These are phyloP conservation scores for Mesembrinibis cayennensis DNA, from an alignment of 2,113 vertebrate genomes.

Conservation along the genomic window DNA sequence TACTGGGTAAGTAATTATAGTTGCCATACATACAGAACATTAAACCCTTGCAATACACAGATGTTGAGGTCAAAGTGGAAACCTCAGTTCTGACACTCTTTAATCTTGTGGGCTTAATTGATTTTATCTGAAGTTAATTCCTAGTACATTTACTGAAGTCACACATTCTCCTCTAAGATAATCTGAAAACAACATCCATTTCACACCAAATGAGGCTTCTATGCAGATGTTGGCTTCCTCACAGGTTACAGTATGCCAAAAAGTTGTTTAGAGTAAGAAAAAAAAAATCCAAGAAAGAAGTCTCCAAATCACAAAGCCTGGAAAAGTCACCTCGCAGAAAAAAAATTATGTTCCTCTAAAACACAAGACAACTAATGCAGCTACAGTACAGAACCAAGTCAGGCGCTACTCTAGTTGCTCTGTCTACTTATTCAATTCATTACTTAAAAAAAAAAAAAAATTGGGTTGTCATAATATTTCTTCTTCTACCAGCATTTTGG, in stretches of 20 bases:
- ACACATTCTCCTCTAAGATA: background rate
- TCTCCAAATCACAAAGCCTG: background rate
- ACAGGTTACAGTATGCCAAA: background rate
- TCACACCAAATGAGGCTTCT: background rate
- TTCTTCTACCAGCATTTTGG: background rate
- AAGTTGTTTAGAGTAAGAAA: background rate
- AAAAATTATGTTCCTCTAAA: background rate
- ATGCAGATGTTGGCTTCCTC: background rate
- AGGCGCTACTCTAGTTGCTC: background rate
- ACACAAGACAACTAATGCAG: background rate
- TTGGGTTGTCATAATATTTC: background rate
- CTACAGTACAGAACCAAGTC: background rate
- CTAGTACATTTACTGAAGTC: background rate
- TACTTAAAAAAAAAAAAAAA: background rate
- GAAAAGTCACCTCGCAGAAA: background rate
- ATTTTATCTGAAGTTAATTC: background rate
- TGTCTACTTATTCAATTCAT: background rate
- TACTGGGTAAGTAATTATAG: background rate
- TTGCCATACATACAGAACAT: background rate
- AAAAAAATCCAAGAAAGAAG: background rate
- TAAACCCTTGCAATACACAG: background rate
- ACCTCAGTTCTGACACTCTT: background rate
- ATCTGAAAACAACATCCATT: background rate
- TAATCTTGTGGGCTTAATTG: background rate
- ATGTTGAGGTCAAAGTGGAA: constrained; percentile 4